Evolutionary conservation across 2,113 vertebrate species (phyloP).

Genomic region (Cairina moschata): DNA sequence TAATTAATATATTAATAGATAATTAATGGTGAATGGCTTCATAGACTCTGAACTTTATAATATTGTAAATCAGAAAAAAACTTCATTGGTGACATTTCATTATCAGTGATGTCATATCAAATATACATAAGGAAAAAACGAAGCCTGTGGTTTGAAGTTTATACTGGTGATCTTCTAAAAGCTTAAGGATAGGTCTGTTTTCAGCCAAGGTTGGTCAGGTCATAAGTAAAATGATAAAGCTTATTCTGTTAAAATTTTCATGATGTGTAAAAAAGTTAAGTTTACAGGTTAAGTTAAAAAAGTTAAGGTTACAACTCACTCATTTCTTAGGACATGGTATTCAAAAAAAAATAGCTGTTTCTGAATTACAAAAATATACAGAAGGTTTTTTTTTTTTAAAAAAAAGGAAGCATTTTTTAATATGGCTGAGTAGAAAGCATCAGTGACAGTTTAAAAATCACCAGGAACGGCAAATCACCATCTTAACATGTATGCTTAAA

Average conservation of each 20-base stretch:
- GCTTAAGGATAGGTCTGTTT: neutral
- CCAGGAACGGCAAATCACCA: neutral
- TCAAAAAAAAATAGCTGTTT: neutral
- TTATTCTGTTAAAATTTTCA: neutral
- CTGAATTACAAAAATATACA: neutral
- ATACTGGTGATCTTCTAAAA: neutral
- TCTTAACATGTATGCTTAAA: neutral
- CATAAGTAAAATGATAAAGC: neutral
- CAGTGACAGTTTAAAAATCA: neutral
- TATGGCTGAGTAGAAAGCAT: neutral
- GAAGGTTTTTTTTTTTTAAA: neutral
- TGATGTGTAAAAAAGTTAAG: neutral
- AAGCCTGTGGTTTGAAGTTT: neutral
- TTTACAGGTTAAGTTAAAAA: neutral
- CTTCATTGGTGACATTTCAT: neutral
- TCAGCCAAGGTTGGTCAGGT: neutral
- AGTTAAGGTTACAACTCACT: neutral
- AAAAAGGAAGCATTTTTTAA: neutral
- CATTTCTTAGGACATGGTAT: neutral
- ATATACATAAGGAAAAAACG: neutral
- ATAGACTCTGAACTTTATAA: neutral
- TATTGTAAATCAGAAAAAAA: neutral
- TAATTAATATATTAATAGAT: neutral
- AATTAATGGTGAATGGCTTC: neutral
- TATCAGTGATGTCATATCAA: neutral